Percentiles rank a stretch among this genome's conserved stretches.
Conservation (phyloP, 2,888 invertebrate genomes). For the Pachydiplax longipennis region DNA sequence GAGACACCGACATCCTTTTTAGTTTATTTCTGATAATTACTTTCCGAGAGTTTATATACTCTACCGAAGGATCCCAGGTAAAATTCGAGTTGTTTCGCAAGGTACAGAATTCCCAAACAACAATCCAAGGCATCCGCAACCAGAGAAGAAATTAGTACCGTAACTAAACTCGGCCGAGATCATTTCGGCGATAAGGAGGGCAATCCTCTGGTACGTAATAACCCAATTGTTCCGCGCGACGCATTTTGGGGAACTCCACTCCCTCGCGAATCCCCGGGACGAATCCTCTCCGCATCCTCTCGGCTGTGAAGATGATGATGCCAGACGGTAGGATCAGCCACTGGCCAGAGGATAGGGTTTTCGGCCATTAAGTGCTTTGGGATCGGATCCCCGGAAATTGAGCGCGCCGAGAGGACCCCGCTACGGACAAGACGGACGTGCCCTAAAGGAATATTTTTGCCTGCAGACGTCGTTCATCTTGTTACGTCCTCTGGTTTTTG, state of each 20-base stretch:
- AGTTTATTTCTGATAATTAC: no score
- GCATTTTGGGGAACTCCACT: neutral
- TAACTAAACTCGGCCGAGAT: no score
- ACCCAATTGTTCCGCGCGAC: no score
- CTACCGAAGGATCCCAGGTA: no score
- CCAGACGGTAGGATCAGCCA: neutral
- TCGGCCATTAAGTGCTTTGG: neutral
- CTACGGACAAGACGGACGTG: neutral
- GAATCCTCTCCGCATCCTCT: neutral
- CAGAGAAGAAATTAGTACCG: no score
- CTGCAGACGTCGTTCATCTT: constrained; percentile 8
- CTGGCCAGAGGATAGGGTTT: neutral
- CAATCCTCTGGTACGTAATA: no score
- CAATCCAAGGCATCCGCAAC: no score
- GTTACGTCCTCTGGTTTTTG: constrained; percentile 28
- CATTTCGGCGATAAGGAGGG: no score
- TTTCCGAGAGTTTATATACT: no score
- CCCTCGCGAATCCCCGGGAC: neutral
- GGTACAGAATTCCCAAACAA: no score
- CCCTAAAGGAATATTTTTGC: neutral
- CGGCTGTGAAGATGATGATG: neutral
- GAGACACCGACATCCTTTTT: no score
- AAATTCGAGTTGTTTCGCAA: no score
- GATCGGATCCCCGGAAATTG: neutral
- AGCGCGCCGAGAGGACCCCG: neutral